These are phyloP conservation scores for Trichonephila clavipes DNA, from an alignment of 1,140 invertebrate species.

Conservation along the genomic window DNA sequence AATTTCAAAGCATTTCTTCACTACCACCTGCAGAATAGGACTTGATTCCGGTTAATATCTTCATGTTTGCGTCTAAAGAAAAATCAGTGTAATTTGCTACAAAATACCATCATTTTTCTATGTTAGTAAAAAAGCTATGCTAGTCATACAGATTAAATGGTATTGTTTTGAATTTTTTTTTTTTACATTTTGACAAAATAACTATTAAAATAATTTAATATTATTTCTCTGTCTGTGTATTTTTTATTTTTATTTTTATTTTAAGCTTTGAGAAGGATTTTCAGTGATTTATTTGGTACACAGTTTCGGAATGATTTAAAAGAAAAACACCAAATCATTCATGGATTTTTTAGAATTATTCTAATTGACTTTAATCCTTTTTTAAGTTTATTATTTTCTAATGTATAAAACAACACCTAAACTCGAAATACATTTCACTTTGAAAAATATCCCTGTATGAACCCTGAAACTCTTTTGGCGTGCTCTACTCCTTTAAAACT, in stretches of 20 bases:
- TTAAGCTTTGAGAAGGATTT: too few relatives aligned
- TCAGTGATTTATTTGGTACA: too few relatives aligned
- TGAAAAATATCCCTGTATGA: too few relatives aligned
- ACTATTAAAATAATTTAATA: slow-evolving; percentile 33
- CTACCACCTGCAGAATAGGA: neutral
- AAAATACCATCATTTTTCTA: slow-evolving; percentile 24
- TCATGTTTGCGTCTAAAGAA: neutral
- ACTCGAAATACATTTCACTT: too few relatives aligned
- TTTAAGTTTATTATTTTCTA: too few relatives aligned
- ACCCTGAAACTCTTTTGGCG: too few relatives aligned
- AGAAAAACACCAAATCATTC: too few relatives aligned
- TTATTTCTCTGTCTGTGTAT: neutral
- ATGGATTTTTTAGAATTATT: too few relatives aligned
- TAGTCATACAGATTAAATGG: slow-evolving; percentile 22
- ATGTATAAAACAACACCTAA: too few relatives aligned
- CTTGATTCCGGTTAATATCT: slow-evolving; percentile 15
- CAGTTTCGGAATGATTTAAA: too few relatives aligned
- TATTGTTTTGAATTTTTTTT: slow-evolving; percentile 20
- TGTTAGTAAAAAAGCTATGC: slow-evolving; percentile 20
- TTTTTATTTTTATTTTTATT: neutral
- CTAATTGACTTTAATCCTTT: too few relatives aligned
- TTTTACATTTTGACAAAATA: slow-evolving; percentile 20
- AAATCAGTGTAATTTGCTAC: slow-evolving; percentile 28
- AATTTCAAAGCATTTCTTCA: slow-evolving; percentile 15
- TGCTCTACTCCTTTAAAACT: too few relatives aligned